Percentiles rank a stretch among this genome's conserved stretches.
Evolutionary conservation across 2,888 invertebrate genomes (phyloP).

Genomic region (Sympetrum striolatum): DNA sequence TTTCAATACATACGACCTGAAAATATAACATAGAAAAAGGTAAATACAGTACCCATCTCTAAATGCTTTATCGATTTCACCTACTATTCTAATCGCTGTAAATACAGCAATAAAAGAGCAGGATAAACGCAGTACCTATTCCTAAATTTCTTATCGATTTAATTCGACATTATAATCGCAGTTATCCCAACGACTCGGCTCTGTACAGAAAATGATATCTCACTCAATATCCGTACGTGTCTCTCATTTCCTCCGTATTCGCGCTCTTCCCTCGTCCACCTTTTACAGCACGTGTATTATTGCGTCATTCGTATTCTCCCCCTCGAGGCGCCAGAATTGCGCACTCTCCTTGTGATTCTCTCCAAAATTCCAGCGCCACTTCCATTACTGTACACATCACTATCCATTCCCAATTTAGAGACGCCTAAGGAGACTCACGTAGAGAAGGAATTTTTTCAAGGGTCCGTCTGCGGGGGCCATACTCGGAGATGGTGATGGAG

Average conservation of each 20-base stretch:
- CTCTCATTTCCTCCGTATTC: background rate
- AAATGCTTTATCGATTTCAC: too few relatives aligned
- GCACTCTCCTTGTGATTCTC: background rate
- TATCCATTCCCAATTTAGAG: background rate
- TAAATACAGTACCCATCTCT: too few relatives aligned
- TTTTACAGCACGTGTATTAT: background rate
- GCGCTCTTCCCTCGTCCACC: background rate
- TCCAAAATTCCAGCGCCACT: background rate
- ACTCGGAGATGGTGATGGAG: background rate
- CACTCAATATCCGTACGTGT: background rate
- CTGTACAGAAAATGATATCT: too few relatives aligned
- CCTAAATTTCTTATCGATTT: too few relatives aligned
- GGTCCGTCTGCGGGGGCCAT: background rate
- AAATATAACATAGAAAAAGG: too few relatives aligned
- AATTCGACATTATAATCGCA: too few relatives aligned
- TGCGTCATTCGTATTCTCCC: background rate
- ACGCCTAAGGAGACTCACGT: background rate
- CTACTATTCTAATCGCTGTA: too few relatives aligned
- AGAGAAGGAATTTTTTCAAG: background rate
- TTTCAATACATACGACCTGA: too few relatives aligned
- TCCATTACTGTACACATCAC: background rate
- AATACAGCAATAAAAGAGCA: too few relatives aligned
- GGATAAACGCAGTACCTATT: too few relatives aligned
- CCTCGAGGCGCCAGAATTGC: background rate
- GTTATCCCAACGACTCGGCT: too few relatives aligned